phyloP scores from a whole-genome alignment of 1,140 invertebrate species.

The Drosophila rufa region DNA sequence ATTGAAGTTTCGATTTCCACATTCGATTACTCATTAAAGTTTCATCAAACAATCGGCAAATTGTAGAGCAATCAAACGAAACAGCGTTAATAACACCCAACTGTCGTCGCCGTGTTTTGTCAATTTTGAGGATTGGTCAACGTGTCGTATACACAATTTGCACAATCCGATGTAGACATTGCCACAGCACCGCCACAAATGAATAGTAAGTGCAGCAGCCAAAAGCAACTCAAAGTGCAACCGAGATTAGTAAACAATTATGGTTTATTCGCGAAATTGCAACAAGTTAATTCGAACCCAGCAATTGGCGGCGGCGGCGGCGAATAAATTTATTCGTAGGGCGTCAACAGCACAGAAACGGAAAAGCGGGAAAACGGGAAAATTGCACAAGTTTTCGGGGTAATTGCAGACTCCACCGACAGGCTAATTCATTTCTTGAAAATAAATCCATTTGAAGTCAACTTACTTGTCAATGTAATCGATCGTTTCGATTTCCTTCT shows the following conservation, averaged over 20 bases:
- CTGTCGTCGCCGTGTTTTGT: conserved; percentile 59
- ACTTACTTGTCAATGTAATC: conserved; percentile 84
- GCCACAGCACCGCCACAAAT: conserved; percentile 7
- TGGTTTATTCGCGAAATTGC: conserved; percentile 73
- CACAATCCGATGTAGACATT: conserved; percentile 53
- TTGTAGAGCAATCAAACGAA: conserved; percentile 51
- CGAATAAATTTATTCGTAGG: conserved; percentile 68
- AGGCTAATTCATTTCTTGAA: conserved; percentile 31
- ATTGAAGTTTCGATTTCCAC: neutral
- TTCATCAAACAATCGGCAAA: conserved; percentile 39
- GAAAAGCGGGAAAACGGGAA: conserved; percentile 29
- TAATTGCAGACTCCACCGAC: conserved; percentile 40
- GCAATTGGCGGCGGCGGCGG: conserved; percentile 62
- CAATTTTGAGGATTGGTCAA: conserved; percentile 79
- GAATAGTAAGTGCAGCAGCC: conserved; percentile 26
- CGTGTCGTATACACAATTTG: conserved; percentile 78
- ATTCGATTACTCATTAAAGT: conserved; percentile 29
- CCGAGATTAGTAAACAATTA: conserved; percentile 79
- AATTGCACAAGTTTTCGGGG: conserved; percentile 45
- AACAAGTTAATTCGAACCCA: conserved; percentile 76
- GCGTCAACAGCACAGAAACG: conserved; percentile 48
- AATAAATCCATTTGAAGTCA: conserved; percentile 16
- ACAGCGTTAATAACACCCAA: conserved; percentile 62
- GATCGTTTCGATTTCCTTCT: conserved; percentile 83
- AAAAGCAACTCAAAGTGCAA: conserved; percentile 38